Conservation (phyloP, 1,140 invertebrate genomes). For the Panagrolaimus sp. region DNA sequence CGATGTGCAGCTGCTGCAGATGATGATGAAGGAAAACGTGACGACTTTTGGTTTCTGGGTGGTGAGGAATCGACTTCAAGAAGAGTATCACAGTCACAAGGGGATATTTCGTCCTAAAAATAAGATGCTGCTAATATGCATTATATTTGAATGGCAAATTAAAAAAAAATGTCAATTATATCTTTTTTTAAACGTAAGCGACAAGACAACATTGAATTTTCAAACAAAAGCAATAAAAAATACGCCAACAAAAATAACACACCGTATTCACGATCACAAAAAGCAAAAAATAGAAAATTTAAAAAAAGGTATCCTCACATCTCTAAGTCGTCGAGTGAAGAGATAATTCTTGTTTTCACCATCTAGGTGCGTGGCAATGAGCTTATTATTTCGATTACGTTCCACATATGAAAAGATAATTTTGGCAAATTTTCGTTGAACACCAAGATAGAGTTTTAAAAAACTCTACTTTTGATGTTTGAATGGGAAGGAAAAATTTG, state of each 20-base stretch:
- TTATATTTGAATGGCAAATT: too few species aligned
- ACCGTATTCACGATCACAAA: not conserved
- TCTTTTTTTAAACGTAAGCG: not conserved
- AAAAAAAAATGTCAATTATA: not conserved
- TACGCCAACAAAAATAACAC: not conserved
- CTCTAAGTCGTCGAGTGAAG: conserved; percentile 36
- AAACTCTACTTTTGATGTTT: not conserved
- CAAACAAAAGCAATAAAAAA: conserved; percentile 1
- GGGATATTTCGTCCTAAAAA: conserved; percentile 38
- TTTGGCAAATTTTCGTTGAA: conserved; percentile 27
- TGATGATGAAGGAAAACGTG: not conserved
- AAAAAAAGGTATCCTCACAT: conserved; percentile 23
- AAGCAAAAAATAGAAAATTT: not conserved
- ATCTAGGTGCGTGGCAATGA: conserved; percentile 27
- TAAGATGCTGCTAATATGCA: not conserved
- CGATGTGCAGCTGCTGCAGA: not conserved
- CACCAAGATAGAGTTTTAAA: too few species aligned
- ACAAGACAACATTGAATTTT: not conserved
- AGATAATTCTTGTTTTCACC: conserved; percentile 28
- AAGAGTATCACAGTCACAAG: conserved; percentile 39
- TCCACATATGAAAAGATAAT: conserved; percentile 54
- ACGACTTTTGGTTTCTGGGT: not conserved
- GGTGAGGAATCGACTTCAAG: conserved; percentile 26
- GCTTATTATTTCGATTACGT: conserved; percentile 39
- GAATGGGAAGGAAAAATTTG: not conserved